These are phyloP conservation scores for Cheirogaleus major DNA, from an alignment of 2,797 vertebrate species.

Conservation along the genomic window DNA sequence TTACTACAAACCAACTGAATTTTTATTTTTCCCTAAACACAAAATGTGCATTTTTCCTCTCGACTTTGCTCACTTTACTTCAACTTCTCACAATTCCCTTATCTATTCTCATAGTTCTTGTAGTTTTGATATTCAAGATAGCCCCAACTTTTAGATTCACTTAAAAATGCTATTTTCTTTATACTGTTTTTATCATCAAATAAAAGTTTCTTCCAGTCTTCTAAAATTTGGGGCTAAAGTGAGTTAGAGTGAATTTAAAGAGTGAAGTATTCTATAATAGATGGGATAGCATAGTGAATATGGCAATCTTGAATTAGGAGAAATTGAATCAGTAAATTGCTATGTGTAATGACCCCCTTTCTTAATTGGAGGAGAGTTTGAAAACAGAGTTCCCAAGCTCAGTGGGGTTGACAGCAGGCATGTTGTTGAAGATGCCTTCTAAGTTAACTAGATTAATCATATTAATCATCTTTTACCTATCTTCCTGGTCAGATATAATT, in stretches of 20 bases:
- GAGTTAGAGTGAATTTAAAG: not conserved
- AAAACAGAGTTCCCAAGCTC: not conserved
- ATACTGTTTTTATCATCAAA: not conserved
- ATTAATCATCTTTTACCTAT: not conserved
- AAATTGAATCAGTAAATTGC: not conserved
- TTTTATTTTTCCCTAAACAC: not conserved
- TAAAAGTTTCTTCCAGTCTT: not conserved
- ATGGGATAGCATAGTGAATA: not conserved
- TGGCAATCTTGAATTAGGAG: not conserved
- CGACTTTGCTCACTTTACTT: not conserved
- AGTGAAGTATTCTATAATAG: not conserved
- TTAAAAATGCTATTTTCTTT: not conserved
- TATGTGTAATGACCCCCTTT: not conserved
- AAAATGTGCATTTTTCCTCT: not conserved
- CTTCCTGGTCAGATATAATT: not conserved
- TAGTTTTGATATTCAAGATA: not conserved
- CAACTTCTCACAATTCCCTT: not conserved
- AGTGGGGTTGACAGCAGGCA: not conserved
- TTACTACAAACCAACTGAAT: not conserved
- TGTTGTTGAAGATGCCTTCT: not conserved
- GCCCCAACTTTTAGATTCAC: not conserved
- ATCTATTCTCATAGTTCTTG: not conserved
- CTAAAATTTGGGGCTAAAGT: not conserved
- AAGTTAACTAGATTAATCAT: not conserved
- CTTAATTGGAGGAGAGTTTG: not conserved